These are phyloP conservation scores for Microtus oregoni DNA, from an alignment of 2,113 vertebrate genomes.

Conservation along the genomic window DNA sequence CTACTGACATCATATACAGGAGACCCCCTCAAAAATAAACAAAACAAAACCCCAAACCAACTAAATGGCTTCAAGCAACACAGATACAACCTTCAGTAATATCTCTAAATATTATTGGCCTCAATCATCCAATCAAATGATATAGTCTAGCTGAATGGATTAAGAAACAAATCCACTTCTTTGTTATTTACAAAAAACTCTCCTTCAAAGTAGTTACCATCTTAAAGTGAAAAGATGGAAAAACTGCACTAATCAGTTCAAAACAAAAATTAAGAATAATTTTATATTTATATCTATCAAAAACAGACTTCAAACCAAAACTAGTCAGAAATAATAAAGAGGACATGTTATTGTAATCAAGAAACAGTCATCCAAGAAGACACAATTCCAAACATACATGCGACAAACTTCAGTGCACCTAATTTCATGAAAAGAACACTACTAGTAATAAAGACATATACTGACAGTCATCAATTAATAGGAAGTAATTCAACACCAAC, in stretches of 20 bases:
- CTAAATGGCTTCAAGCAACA: neutral
- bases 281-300: no score
- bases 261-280: no score
- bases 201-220: no score
- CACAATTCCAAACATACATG: neutral
- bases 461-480: neutral
- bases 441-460: neutral
- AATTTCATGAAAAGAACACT: neutral
- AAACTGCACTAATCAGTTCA: no score
- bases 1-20: neutral
- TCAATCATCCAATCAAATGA: no score
- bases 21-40: neutral
- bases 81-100: neutral
- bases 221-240: no score
- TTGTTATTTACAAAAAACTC: no score
- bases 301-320: no score
- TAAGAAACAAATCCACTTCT: no score
- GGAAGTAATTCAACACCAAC: neutral
- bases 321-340: neutral
- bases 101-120: no score
- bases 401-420: neutral
- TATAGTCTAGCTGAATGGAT: no score
- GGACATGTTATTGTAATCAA: neutral
- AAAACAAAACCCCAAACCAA: neutral
- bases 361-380: neutral